phyloP scores from a whole-genome alignment of 2,888 invertebrate genomes.

The Agrochola circellaris region DNA sequence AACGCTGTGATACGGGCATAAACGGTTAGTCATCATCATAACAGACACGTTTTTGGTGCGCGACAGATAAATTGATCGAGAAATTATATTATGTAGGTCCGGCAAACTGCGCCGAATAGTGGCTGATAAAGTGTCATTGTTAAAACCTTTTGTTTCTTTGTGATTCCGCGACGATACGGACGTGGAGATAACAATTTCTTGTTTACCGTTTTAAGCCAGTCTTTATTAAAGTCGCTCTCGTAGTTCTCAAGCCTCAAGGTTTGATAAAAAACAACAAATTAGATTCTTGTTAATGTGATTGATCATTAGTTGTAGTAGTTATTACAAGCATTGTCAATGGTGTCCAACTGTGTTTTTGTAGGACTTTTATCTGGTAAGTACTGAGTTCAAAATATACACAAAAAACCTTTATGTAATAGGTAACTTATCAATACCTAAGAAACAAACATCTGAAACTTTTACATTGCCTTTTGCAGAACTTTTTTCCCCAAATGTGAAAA shows the following conservation, averaged over 20 bases:
- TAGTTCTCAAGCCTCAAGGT: conserved; percentile 71
- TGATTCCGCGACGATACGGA: conserved; percentile 82
- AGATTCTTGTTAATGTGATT: conserved; percentile 54
- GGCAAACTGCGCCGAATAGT: conserved; percentile 77
- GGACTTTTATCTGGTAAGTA: conserved; percentile 81
- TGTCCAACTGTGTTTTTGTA: conserved; percentile 86
- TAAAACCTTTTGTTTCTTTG: conserved; percentile 85
- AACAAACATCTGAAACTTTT: background rate
- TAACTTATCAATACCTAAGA: conserved; percentile 28
- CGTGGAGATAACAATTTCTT: conserved; percentile 82
- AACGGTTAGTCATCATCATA: conserved; percentile 87
- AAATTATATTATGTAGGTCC: conserved; percentile 74
- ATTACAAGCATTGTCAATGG: conserved; percentile 78
- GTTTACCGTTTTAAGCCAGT: conserved; percentile 80
- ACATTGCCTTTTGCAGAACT: background rate
- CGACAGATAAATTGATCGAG: conserved; percentile 76
- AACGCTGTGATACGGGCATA: conserved; percentile 83
- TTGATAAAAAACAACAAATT: conserved; percentile 61
- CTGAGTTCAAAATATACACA: conserved; percentile 22
- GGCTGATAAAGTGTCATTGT: conserved; percentile 81
- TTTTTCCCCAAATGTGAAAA: conserved; percentile 1
- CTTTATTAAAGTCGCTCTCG: conserved; percentile 75
- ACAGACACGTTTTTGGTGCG: conserved; percentile 82
- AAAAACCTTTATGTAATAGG: conserved; percentile 19
- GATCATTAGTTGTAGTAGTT: conserved; percentile 51